Evolutionary conservation across 2,888 invertebrate species (phyloP), one percentile per base, ranked within the genome.

Genomic region (Formica aserva): DNA sequence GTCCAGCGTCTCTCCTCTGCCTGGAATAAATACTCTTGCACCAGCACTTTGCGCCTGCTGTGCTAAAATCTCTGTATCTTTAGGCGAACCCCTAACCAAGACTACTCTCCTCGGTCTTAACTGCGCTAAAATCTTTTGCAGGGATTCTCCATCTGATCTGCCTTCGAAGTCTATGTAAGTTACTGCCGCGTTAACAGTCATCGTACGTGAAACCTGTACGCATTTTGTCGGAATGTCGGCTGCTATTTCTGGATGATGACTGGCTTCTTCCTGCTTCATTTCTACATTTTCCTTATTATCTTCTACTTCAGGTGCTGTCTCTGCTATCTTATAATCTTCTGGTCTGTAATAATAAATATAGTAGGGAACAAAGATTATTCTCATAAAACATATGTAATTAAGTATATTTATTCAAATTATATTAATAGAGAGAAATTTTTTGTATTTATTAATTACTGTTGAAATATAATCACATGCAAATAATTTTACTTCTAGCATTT

Each of bases 121-220:
- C 94, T 94, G 96, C 94, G 96, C 95, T 15, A 97, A 94, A 85
- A 97, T 96, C 93, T 97, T 97, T 87, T 97, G 95, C 90, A 98
- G 94, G 0, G 98, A 98, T 94, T 98, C 98, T 0, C 98, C 98
- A 94, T 98, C 98, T 8, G 98, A 98, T 76, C 98, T 96, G 0
- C 99, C 99, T 94, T 99, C 99, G 94, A 99, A 98, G 95, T 99
- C 99, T 85, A 99, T 99, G 93, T 98, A 99, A 90, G 98, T 97
- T 9, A 99, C 97, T 92, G 97, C 97, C 3, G 98, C 98, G 91
- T 97, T 97, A 0, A 99, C 96, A 87, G 97, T 96, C 66, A 99
- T 96, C 0, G 97, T 96, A 5, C 98, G 97, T 8, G 96, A 96
- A 38, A 97, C 96, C 13, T 96, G 96, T 3, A 98, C 96, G 93